Evolutionary conservation across 2,888 invertebrate species (phyloP), one percentile per base, ranked within the genome.

Genomic region (Hydroisotoma schaefferi): DNA sequence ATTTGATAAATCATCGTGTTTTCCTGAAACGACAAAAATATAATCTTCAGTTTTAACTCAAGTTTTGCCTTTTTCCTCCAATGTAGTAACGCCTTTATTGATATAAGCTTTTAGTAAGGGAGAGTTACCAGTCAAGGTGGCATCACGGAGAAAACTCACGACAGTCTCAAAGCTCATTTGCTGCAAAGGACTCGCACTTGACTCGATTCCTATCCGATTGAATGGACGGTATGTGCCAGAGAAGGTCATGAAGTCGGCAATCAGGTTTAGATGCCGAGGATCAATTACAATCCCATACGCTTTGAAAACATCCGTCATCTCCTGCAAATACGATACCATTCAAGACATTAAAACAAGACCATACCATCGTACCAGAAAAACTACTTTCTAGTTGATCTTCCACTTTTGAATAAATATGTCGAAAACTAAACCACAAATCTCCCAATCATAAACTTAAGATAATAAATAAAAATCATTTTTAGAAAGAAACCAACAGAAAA

Each of bases 111-210:
- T 15, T n/a, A n/a, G n/a, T n/a, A n/a, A n/a, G n/a, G n/a, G n/a
- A n/a, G n/a, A n/a, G 73, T 74, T 76, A 81, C 86, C 85, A 74
- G 79, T 78, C 3, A 87, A 77, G 0, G 88, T 85, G 0, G 93
- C 88, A 57, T 84, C 85, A 73, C 85, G 86, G 67, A 99, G 79
- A 76, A 95, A 97, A 69, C 84, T 84, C 63, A 93, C 79, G 2
- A 94, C 88, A 1, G 95, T 91, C 77, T 99, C 99, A 75, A 97
- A 99, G 1, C 92, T 93, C 90, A 99, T 98, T 78, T 97, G 94
- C 76, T 98, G 99, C 20, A 99, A 78, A 0, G 97, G 94, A 0
- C 98, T 98, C 0, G 92, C 82, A n/a, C 87, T 89, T 51, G 85
- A 84, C 72, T 88, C 87, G 85, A 99, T 92, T 8, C 94, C 93